phyloP scores from a whole-genome alignment of 2,888 invertebrate genomes.

The Tyria jacobaeae region DNA sequence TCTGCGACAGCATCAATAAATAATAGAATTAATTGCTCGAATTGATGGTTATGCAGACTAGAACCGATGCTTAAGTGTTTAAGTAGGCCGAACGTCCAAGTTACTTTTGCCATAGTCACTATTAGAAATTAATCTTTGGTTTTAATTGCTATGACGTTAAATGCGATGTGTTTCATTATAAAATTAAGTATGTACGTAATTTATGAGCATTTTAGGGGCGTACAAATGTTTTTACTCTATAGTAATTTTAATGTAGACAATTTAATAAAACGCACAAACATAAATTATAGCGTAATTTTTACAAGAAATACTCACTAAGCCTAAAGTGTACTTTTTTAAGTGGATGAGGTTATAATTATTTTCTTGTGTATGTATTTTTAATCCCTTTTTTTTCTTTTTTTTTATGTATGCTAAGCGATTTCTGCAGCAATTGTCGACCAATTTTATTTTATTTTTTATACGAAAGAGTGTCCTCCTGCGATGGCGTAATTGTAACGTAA shows the following conservation, averaged over 20 bases:
- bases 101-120: conserved; percentile 7
- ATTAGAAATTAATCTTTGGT: conserved; percentile 12
- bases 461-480: too few species aligned
- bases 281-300: neutral
- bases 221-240: neutral
- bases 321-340: too few species aligned
- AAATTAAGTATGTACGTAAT: neutral
- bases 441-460: too few species aligned
- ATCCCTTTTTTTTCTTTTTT: too few species aligned
- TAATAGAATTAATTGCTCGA: conserved; percentile 13
- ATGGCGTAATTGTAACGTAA: too few species aligned
- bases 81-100: conserved; percentile 17
- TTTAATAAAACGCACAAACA: neutral
- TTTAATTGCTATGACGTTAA: conserved; percentile 2
- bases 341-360: too few species aligned
- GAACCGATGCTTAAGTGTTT: conserved; percentile 17
- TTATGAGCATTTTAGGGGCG: neutral
- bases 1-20: conserved; percentile 8
- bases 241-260: neutral
- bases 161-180: neutral
- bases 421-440: too few species aligned
- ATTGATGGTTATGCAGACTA: conserved; percentile 7
- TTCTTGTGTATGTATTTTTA: too few species aligned
- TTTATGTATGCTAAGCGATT: too few species aligned
- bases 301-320: too few species aligned